Percentiles rank a stretch among this genome's conserved stretches.
Evolutionary conservation across 2,113 vertebrate species (phyloP).

Genomic region (Pristiophorus japonicus): DNA sequence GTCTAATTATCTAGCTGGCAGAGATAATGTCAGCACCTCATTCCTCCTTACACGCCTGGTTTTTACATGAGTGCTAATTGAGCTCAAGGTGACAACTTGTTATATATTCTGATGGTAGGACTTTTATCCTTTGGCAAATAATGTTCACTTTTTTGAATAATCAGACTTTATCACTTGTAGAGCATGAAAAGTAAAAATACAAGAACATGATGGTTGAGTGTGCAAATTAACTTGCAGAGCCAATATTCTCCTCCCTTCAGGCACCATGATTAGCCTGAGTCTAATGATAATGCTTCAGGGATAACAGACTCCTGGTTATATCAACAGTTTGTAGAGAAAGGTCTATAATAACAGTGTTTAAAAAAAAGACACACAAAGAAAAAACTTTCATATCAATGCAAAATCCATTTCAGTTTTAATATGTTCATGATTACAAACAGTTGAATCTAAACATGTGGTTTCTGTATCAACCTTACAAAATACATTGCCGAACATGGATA

Average conservation of each 20-base stretch:
- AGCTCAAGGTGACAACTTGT: conserved; percentile 76
- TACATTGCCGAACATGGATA: neutral
- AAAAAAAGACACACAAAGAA: neutral
- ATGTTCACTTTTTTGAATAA: conserved; percentile 51
- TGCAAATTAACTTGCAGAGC: neutral
- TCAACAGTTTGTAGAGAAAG: neutral
- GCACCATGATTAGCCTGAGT: neutral
- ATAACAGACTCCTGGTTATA: neutral
- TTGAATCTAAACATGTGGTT: neutral
- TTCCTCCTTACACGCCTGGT: conserved; percentile 74
- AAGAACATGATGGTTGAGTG: neutral
- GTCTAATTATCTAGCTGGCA: conserved; percentile 80
- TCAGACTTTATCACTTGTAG: conserved; percentile 41
- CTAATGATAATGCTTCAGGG: neutral
- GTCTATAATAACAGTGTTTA: neutral
- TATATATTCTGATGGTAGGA: conserved; percentile 64
- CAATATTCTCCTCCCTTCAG: neutral
- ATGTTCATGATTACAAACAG: neutral
- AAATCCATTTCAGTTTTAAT: conserved; percentile 2
- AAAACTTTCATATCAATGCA: neutral
- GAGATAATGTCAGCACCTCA: conserved; percentile 77
- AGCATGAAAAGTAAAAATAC: conserved; percentile 19
- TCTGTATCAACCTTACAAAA: neutral
- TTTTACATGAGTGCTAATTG: conserved; percentile 77
- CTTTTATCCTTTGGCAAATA: conserved; percentile 64